Percentiles rank a stretch among this genome's conserved stretches.
phyloP scores from a whole-genome alignment of 2,113 vertebrate genomes.

The Leucoraja erinaceus region DNA sequence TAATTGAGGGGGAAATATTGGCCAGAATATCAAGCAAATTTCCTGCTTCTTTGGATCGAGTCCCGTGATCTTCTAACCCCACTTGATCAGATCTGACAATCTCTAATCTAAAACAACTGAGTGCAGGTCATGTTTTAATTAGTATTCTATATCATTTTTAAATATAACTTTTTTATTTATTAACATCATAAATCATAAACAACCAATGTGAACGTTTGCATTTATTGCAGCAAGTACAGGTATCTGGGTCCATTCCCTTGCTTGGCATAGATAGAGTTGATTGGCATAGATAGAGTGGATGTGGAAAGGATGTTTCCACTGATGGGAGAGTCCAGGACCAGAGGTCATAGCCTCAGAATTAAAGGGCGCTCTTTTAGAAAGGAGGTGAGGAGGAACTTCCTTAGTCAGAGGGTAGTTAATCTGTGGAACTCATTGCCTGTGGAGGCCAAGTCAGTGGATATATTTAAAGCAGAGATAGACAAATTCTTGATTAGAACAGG shows the following conservation, averaged over 20 bases:
- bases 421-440: too few species aligned
- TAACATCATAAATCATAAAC: not conserved
- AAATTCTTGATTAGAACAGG: too few species aligned
- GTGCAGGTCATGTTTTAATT: not conserved
- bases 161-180: not conserved
- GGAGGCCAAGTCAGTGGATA: too few species aligned
- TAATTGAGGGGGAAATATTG: not conserved
- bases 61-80: not conserved
- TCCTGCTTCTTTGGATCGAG: not conserved
- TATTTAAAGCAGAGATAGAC: too few species aligned
- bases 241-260: not conserved
- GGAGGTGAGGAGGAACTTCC: too few species aligned
- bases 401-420: too few species aligned
- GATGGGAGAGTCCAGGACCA: too few species aligned
- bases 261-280: too few species aligned
- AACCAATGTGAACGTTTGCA: not conserved
- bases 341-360: too few species aligned
- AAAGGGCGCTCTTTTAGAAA: too few species aligned
- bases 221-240: not conserved
- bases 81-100: not conserved
- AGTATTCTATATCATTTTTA: not conserved
- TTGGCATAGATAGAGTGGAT: too few species aligned
- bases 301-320: too few species aligned
- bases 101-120: not conserved
- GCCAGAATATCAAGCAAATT: not conserved